phyloP scores from a whole-genome alignment of 2,113 vertebrate species.

The Thalassoma bifasciatum region DNA sequence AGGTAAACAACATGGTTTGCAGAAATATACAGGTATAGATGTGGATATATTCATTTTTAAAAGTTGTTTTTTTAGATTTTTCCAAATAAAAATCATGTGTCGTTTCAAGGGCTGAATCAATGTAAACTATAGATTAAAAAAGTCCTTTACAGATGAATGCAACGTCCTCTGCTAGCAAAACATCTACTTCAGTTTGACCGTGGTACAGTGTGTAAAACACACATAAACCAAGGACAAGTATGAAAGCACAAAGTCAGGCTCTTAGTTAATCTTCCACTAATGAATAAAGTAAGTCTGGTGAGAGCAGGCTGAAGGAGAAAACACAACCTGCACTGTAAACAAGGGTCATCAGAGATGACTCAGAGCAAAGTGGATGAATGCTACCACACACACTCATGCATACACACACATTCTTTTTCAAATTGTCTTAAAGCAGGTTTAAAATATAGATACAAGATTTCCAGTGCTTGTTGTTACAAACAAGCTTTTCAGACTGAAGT shows the following conservation, averaged over 20 bases:
- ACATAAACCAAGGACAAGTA: conserved; percentile 4
- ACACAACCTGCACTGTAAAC: conserved; percentile 13
- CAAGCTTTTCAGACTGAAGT: too few species aligned
- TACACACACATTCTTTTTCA: background rate
- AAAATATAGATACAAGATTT: too few species aligned
- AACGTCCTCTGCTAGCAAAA: conserved; percentile 12
- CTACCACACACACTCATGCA: background rate
- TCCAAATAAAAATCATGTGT: too few species aligned
- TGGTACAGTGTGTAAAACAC: too few species aligned
- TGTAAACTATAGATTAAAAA: too few species aligned
- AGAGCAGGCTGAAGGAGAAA: conserved; percentile 2
- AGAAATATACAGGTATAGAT: too few species aligned
- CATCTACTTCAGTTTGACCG: background rate
- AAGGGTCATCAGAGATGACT: conserved; percentile 24
- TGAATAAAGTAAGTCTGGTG: background rate
- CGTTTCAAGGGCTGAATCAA: too few species aligned
- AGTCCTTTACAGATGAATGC: background rate
- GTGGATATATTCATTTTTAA: too few species aligned
- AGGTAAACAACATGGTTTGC: too few species aligned
- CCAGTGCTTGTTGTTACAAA: too few species aligned
- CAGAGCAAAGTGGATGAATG: background rate
- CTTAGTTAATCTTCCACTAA: conserved; percentile 14
- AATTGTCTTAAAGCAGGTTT: background rate
- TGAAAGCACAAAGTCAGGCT: background rate
- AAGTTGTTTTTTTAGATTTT: too few species aligned